Conservation (phyloP, 1,140 invertebrate species). For the Pectinophora gossypiella region DNA sequence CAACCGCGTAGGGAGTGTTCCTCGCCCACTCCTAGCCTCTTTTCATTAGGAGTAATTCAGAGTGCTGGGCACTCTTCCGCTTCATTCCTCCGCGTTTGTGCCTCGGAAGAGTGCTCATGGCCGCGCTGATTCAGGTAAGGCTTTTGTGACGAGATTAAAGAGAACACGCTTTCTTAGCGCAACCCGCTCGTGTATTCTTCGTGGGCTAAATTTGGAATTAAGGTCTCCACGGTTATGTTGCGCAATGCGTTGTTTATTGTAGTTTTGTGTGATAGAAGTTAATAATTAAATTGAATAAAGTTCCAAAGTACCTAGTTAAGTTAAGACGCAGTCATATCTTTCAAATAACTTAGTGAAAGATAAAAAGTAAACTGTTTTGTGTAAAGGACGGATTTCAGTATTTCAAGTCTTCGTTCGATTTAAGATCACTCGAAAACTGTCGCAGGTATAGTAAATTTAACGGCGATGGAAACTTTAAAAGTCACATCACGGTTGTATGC, state of each 20-base stretch:
- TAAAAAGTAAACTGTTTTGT: too few relatives aligned
- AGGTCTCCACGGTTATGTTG: slow-evolving; percentile 32
- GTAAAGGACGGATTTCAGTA: too few relatives aligned
- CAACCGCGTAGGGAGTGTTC: slow-evolving; percentile 52
- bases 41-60: slow-evolving; percentile 74
- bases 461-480: background rate
- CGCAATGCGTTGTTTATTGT: too few relatives aligned
- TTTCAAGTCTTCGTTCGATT: too few relatives aligned
- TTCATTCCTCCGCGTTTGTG: slow-evolving; percentile 68
- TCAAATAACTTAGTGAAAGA: too few relatives aligned
- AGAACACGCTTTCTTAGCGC: slow-evolving; percentile 61
- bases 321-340: too few relatives aligned
- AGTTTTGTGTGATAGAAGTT: too few relatives aligned
- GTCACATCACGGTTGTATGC: background rate
- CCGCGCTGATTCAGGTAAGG: slow-evolving; percentile 64
- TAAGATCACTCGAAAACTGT: background rate
- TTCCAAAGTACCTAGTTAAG: too few relatives aligned
- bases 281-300: too few relatives aligned
- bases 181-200: slow-evolving; percentile 27
- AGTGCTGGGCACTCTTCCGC: slow-evolving; percentile 64
- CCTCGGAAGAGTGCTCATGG: slow-evolving; percentile 54
- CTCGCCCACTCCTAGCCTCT: slow-evolving; percentile 54
- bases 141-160: slow-evolving; percentile 74
- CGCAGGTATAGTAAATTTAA: background rate
- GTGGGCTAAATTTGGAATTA: slow-evolving; percentile 59